These are phyloP conservation scores for Caenorhabditis sp. DNA, from an alignment of 2,888 invertebrate genomes.

Conservation along the genomic window DNA sequence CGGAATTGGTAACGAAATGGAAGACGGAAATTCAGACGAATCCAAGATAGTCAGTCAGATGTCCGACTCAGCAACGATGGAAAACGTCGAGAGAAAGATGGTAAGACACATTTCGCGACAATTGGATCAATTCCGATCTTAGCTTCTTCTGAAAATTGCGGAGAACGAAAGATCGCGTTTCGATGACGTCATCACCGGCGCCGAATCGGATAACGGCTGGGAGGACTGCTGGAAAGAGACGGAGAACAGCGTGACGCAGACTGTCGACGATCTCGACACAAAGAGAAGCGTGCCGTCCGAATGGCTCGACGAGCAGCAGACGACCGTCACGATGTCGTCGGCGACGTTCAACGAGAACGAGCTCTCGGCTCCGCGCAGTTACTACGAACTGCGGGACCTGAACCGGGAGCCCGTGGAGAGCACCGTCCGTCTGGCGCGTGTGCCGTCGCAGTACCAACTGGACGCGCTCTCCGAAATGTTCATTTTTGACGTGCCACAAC, in stretches of 20 bases:
- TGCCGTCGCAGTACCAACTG: conserved; percentile 64
- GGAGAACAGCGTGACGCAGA: conserved; percentile 31
- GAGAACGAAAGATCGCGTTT: conserved; percentile 51
- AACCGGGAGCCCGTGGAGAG: conserved; percentile 52
- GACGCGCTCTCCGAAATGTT: conserved; percentile 63
- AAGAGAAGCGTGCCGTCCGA: conserved; percentile 34
- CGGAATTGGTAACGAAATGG: conserved; percentile 51
- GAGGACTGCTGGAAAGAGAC: conserved; percentile 37
- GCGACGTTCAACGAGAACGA: not conserved
- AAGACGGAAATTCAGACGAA: conserved; percentile 46
- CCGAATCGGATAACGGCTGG: conserved; percentile 25
- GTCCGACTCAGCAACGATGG: conserved; percentile 37
- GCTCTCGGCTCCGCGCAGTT: conserved; percentile 27
- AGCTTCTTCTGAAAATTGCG: conserved; percentile 49
- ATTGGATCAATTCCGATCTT: not conserved
- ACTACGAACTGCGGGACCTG: conserved; percentile 59
- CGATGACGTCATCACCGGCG: conserved; percentile 37
- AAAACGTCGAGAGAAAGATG: conserved; percentile 49
- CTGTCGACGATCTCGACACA: conserved; percentile 17
- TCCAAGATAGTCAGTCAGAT: conserved; percentile 29
- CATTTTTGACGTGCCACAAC: conserved; percentile 60
- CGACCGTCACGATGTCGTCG: not conserved
- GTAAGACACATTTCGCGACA: not conserved
- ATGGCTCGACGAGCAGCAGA: conserved; percentile 30
- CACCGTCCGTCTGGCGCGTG: conserved; percentile 50